These are phyloP conservation scores for Pocillopora verrucosa DNA, from an alignment of 64 coral and sea anemone genomes.

Conservation along the genomic window DNA sequence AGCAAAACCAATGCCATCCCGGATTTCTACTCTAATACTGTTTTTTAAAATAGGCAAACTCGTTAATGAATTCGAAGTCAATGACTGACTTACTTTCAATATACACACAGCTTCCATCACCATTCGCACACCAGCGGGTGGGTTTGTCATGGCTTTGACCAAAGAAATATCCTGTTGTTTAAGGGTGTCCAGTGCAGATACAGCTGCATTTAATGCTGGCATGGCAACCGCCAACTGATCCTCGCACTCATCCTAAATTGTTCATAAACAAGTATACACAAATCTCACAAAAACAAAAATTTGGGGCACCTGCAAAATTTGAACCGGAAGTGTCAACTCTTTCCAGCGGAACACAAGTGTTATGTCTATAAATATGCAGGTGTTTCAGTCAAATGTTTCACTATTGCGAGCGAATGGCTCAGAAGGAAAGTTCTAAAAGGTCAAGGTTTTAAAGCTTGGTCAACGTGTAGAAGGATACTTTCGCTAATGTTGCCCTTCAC, in stretches of 20 bases:
- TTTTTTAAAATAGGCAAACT: not conserved
- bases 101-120: conserved; percentile 99
- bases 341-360: no score
- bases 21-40: no score
- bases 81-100: conserved; percentile 65
- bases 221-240: conserved; percentile 90
- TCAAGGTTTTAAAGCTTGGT: no score
- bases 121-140: conserved; percentile 90
- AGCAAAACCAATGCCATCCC: no score
- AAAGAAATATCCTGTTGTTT: conserved; percentile 89
- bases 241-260: conserved; percentile 87
- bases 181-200: conserved; percentile 84
- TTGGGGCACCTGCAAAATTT: not conserved
- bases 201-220: conserved; percentile 90
- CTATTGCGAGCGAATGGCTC: no score
- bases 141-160: conserved; percentile 90
- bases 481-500: no score
- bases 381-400: no score
- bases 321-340: no score
- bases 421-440: no score
- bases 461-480: no score
- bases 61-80: not conserved
- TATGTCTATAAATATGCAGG: no score
- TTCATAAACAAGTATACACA: not conserved
- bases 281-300: not conserved